These are phyloP conservation scores for Scaptomyza cyrtandrae DNA, from an alignment of 2,888 invertebrate species.

Conservation along the genomic window DNA sequence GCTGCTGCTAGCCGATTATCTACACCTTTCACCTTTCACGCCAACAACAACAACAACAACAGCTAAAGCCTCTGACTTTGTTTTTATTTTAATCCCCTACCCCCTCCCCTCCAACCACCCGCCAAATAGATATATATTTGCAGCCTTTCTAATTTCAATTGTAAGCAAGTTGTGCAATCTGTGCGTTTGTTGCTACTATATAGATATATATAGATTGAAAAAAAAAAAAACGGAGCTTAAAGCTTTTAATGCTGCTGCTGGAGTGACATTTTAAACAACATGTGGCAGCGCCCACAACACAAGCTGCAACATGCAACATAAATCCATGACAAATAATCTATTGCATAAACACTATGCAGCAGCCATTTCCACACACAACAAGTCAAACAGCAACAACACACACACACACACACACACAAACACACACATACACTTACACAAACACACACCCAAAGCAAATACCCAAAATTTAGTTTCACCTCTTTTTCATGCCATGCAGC, in stretches of 20 bases:
- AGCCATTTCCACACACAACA: constrained; percentile 72
- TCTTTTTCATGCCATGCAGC: constrained; percentile 73
- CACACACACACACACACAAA: constrained; percentile 45
- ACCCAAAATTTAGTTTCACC: constrained; percentile 74
- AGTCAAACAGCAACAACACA: constrained; percentile 12
- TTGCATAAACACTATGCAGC: constrained; percentile 71
- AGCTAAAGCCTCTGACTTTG: constrained; percentile 32
- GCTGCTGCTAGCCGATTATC: constrained; percentile 67
- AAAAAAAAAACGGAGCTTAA: background rate
- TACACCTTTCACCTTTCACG: constrained; percentile 71
- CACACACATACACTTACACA: constrained; percentile 39
- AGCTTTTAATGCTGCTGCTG: constrained; percentile 6
- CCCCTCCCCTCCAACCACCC: background rate
- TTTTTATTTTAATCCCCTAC: constrained; percentile 51
- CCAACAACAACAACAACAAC: constrained; percentile 45
- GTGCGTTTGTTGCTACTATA: background rate
- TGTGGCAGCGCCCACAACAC: constrained; percentile 65
- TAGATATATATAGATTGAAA: background rate
- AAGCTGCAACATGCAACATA: constrained; percentile 7
- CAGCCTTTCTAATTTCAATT: constrained; percentile 80
- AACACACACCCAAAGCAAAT: background rate
- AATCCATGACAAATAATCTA: constrained; percentile 56
- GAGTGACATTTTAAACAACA: constrained; percentile 42
- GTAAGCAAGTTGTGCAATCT: constrained; percentile 57
- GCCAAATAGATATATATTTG: constrained; percentile 32